These are phyloP conservation scores for Callocephalon fimbriatum DNA, from an alignment of 2,113 vertebrate genomes.

Conservation along the genomic window DNA sequence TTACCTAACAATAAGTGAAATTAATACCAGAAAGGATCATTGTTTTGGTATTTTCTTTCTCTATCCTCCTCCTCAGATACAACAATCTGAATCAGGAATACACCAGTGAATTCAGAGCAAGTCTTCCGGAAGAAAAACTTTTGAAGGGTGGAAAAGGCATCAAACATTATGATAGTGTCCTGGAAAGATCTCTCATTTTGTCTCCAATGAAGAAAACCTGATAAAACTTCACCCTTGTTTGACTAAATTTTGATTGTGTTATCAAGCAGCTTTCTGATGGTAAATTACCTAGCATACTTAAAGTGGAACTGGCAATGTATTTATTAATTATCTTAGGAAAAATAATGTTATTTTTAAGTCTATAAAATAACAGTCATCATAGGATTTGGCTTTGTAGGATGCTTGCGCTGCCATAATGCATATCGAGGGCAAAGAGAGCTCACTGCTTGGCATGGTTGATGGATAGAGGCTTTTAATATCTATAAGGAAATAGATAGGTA, in stretches of 20 bases:
- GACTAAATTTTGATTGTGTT: background rate
- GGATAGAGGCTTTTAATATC: slow-evolving; percentile 15
- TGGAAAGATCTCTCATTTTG: slow-evolving; percentile 77
- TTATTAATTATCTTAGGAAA: background rate
- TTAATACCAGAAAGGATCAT: background rate
- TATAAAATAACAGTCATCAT: background rate
- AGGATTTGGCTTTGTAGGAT: background rate
- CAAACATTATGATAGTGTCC: slow-evolving; percentile 81
- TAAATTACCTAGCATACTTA: background rate
- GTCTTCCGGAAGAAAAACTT: slow-evolving; percentile 82
- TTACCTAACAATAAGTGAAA: background rate
- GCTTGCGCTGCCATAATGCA: background rate
- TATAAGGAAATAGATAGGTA: background rate
- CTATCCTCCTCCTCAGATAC: slow-evolving; percentile 77
- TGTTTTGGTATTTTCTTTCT: background rate
- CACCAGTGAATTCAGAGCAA: slow-evolving; percentile 68
- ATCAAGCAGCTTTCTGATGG: background rate
- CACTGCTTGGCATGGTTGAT: background rate
- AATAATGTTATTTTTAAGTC: background rate
- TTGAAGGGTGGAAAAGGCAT: slow-evolving; percentile 81
- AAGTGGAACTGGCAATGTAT: background rate
- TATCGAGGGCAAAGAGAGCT: background rate
- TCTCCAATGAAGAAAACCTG: slow-evolving; percentile 77
- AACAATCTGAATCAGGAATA: slow-evolving; percentile 78
- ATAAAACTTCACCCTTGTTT: slow-evolving; percentile 48